These are phyloP conservation scores for Sciaenops ocellatus DNA, from an alignment of 2,797 vertebrate genomes.

Conservation along the genomic window DNA sequence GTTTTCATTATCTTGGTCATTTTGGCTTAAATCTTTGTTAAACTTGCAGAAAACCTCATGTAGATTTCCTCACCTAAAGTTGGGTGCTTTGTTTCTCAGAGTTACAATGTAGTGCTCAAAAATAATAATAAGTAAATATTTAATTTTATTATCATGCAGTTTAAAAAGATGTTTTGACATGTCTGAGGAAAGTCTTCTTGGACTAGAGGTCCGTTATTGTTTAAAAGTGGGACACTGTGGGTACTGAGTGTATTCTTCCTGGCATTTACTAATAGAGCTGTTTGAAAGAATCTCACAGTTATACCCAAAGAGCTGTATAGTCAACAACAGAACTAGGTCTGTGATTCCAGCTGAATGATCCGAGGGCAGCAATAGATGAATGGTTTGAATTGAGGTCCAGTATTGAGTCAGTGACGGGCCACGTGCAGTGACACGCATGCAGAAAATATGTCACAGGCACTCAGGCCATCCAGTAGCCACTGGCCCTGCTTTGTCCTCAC, in stretches of 20 bases:
- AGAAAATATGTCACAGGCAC: constrained; percentile 64
- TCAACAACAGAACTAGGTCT: constrained; percentile 76
- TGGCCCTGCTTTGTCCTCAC: constrained; percentile 34
- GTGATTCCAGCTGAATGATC: constrained; percentile 76
- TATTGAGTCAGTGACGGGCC: constrained; percentile 51
- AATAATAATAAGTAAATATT: neutral
- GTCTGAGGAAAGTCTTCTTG: constrained; percentile 11
- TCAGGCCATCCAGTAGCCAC: constrained; percentile 43
- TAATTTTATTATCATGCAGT: neutral
- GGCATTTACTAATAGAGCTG: constrained; percentile 59
- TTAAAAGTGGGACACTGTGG: constrained; percentile 56
- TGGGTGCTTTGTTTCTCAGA: neutral
- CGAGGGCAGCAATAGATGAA: constrained; percentile 52
- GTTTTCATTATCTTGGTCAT: neutral
- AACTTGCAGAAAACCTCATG: neutral
- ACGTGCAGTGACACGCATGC: constrained; percentile 60
- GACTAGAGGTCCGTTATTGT: constrained; percentile 29
- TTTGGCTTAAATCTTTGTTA: too few species aligned
- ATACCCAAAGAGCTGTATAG: constrained; percentile 35
- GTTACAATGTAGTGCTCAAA: neutral
- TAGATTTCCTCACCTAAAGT: neutral
- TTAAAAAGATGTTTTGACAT: neutral
- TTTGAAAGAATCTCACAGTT: constrained; percentile 42
- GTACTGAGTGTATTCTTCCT: constrained; percentile 56
- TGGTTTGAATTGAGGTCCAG: constrained; percentile 57